Evolutionary conservation across 1,140 invertebrate genomes (phyloP), one percentile per base, ranked within the genome.

Genomic region (Oryctes rhinoceros): DNA sequence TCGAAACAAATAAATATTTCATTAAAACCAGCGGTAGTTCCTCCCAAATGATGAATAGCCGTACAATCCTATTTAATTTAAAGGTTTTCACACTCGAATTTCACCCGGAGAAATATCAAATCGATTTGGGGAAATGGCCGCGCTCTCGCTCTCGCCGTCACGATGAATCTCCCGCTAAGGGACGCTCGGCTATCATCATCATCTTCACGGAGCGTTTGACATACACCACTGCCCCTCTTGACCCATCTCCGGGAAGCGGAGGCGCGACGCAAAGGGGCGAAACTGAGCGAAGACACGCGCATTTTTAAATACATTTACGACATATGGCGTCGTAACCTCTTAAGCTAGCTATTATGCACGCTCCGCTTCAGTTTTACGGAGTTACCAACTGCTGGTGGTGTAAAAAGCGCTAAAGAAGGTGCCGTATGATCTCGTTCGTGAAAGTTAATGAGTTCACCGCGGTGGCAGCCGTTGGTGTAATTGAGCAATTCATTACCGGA

Each of bases 401-500:
- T 59, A 59, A 59, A 20, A 71, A 30, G 65, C 65, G 20, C 65
- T 37, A 71, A n/a, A n/a, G n/a, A 39, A 71, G 65, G 67, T 65
- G 24, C 20, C 18, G 49, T 80, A 80, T 80, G 79, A 80, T 80
- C 75, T 78, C 47, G 79, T 78, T 71, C 35, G 35, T 77, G 35
- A 75, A 65, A 80, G 75, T 77, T 80, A 80, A 80, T 80, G 79
- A 80, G 76, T 65, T 80, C 79, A 71, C 79, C n/a, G 79, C 79
- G 76, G 79, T 80, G 75, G 79, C 79, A 80, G 53, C 75, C 79
- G 75, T 44, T 78, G 79, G 74, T 80, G 79, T 80, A 80, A 80
- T 80, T 80, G 79, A 80, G 79, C 79, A 80, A 80, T 80, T 80
- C 79, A 80, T 80, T 80, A 80, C 53, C 48, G 79, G 65, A 53